These are phyloP conservation scores for Porites evermanni DNA, from an alignment of 92 coral and sea anemone genomes.

Conservation along the genomic window DNA sequence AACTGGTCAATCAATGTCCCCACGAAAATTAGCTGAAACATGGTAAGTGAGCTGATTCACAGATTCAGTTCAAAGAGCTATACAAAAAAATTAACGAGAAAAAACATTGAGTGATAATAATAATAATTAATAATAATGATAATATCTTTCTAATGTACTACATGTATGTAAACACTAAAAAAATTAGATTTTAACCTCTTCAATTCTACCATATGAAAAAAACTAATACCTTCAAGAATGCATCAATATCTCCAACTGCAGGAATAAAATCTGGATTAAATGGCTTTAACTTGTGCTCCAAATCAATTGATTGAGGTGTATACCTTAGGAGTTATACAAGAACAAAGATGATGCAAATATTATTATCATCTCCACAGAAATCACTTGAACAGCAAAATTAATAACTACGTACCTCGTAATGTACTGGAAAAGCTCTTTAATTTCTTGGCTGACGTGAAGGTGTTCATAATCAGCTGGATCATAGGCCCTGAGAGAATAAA, in stretches of 20 bases:
- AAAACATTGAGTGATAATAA: no score
- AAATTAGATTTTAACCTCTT: no score
- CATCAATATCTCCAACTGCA: slow-evolving; percentile 99
- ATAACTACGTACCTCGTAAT: slow-evolving; percentile 70
- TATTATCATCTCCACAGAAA: not conserved
- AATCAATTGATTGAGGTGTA: slow-evolving; percentile 94
- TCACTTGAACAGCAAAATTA: not conserved
- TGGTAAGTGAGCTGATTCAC: no score
- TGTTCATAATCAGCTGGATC: slow-evolving; percentile 99
- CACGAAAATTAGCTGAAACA: no score
- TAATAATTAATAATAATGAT: no score
- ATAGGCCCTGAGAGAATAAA: slow-evolving; percentile 73
- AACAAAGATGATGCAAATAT: not conserved
- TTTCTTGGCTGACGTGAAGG: slow-evolving; percentile 95
- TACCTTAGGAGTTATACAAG: slow-evolving; percentile 44
- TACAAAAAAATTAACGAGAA: no score
- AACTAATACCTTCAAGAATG: slow-evolving; percentile 85
- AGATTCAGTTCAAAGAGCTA: no score
- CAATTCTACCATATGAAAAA: no score
- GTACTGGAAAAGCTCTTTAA: slow-evolving; percentile 96
- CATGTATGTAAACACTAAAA: no score
- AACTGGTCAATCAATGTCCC: no score
- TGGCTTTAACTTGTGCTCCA: slow-evolving; percentile 95
- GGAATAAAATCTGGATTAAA: slow-evolving; percentile 98
- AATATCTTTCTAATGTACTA: no score